These are phyloP conservation scores for Trilocha varians DNA, from an alignment of 2,888 invertebrate genomes.

Conservation along the genomic window DNA sequence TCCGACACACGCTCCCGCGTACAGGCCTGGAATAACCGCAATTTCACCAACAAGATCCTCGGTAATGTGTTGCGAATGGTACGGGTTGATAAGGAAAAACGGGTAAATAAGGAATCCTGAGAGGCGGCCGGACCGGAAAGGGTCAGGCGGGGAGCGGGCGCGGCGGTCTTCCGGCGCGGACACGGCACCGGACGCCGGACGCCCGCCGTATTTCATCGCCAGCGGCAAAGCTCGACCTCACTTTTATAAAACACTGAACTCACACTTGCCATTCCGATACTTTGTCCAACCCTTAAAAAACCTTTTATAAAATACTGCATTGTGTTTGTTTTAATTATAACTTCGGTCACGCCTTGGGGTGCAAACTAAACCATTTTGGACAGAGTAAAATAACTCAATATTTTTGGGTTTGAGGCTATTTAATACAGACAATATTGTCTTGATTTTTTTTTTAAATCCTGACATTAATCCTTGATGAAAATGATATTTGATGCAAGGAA, in stretches of 20 bases:
- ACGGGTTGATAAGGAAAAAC: slow-evolving; percentile 66
- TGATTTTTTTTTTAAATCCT: too few relatives aligned
- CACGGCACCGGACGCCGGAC: slow-evolving; percentile 30
- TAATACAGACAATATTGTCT: too few relatives aligned
- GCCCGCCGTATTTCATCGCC: slow-evolving; percentile 33
- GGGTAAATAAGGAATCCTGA: slow-evolving; percentile 62
- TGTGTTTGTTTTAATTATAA: too few relatives aligned
- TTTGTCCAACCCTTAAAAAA: too few relatives aligned
- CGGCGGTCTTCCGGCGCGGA: slow-evolving; percentile 42
- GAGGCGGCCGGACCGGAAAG: slow-evolving; percentile 36
- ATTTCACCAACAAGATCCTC: slow-evolving; percentile 49
- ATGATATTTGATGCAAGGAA: slow-evolving; percentile 20
- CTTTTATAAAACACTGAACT: slow-evolving; percentile 38
- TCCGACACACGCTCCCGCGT: slow-evolving; percentile 25
- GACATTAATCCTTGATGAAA: neutral
- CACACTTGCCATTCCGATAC: neutral
- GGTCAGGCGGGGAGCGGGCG: slow-evolving; percentile 30
- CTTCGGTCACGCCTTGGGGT: too few relatives aligned
- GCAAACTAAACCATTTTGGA: too few relatives aligned
- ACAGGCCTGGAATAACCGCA: slow-evolving; percentile 40
- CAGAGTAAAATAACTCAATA: too few relatives aligned
- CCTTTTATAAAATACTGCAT: too few relatives aligned
- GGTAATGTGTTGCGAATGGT: slow-evolving; percentile 63
- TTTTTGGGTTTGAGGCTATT: too few relatives aligned
- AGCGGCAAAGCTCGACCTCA: slow-evolving; percentile 22